phyloP scores from a whole-genome alignment of 2,797 vertebrate species.

The Hoplostethus mediterraneus region DNA sequence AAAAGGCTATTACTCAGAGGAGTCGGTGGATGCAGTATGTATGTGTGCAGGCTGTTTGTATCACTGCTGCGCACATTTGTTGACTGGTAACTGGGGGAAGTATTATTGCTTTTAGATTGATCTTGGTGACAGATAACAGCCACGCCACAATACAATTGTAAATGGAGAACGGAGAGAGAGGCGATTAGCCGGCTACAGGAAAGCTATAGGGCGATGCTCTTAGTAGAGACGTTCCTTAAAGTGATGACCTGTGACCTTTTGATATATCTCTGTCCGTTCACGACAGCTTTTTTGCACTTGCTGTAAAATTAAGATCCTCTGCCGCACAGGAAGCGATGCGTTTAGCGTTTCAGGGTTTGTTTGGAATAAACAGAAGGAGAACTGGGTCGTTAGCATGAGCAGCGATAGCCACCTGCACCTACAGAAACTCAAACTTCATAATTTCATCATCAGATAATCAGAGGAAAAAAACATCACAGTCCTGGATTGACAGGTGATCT shows the following conservation, averaged over 20 bases:
- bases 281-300: not conserved
- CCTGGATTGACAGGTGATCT: too few relatives aligned
- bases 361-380: too few relatives aligned
- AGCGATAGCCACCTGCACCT: too few relatives aligned
- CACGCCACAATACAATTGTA: slow-evolving; percentile 31
- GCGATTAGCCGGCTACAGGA: slow-evolving; percentile 36
- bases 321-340: too few relatives aligned
- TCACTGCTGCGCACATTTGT: slow-evolving; percentile 37
- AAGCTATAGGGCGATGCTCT: not conserved
- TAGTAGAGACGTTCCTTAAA: not conserved
- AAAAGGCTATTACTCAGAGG: slow-evolving; percentile 61
- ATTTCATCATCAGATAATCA: too few relatives aligned
- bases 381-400: too few relatives aligned
- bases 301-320: too few relatives aligned
- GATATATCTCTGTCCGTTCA: not conserved
- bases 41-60: slow-evolving; percentile 44
- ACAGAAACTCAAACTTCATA: too few relatives aligned
- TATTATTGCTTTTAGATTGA: slow-evolving; percentile 68
- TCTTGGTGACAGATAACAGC: slow-evolving; percentile 61
- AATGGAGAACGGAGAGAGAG: slow-evolving; percentile 40
- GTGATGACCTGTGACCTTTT: not conserved
- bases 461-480: too few relatives aligned
- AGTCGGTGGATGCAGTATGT: slow-evolving; percentile 39
- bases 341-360: too few relatives aligned
- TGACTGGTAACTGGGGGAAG: slow-evolving; percentile 40